Conservation (phyloP, 2,113 vertebrate genomes). For the Gymnorhina tibicen region DNA sequence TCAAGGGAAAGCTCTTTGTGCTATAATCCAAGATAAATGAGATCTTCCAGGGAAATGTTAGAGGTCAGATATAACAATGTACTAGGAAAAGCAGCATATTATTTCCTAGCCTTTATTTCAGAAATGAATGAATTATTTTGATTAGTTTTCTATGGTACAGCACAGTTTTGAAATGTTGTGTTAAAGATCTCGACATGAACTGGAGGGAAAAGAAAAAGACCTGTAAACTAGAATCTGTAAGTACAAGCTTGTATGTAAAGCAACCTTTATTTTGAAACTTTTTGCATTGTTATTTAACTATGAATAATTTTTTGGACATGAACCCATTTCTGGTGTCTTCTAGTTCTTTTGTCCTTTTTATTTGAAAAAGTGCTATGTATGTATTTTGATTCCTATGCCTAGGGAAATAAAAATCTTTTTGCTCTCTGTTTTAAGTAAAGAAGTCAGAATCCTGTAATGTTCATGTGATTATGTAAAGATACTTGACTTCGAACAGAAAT, state of each 20-base stretch:
- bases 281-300: background rate
- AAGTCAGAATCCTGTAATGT: background rate
- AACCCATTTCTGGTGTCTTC: accelerated
- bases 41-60: background rate
- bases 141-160: background rate
- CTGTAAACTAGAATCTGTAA: background rate
- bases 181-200: background rate
- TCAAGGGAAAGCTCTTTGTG: background rate
- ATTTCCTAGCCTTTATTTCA: background rate
- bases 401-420: background rate
- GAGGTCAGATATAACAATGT: background rate
- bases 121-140: background rate
- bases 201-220: background rate
- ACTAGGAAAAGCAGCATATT: background rate
- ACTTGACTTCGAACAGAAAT: background rate
- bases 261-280: background rate
- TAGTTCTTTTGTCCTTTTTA: background rate
- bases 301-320: background rate
- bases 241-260: background rate
- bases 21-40: background rate
- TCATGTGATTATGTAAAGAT: background rate
- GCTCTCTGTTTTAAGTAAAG: background rate
- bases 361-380: background rate
- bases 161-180: background rate
- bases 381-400: background rate